phyloP scores from a whole-genome alignment of 1,140 invertebrate genomes.

The Campodea augens region DNA sequence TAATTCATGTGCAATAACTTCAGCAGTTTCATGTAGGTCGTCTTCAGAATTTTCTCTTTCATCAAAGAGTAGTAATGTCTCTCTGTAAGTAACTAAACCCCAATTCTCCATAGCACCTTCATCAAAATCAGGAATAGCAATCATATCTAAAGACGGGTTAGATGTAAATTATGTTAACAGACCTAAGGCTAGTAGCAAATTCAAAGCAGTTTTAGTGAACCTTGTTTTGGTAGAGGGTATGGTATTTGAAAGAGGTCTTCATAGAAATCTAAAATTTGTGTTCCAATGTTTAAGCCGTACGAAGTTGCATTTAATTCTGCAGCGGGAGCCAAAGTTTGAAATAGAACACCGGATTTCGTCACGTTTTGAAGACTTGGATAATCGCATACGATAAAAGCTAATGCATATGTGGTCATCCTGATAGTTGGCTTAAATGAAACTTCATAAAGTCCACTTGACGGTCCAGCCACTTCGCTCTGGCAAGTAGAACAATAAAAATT shows the following conservation, averaged over 20 bases:
- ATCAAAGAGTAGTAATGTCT: constrained; percentile 55
- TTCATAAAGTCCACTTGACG: constrained; percentile 29
- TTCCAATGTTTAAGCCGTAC: constrained; percentile 56
- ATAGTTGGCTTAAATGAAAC: constrained; percentile 56
- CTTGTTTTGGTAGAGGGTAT: constrained; percentile 65
- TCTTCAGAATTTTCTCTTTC: constrained; percentile 39
- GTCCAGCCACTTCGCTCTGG: neutral
- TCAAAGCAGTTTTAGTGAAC: too few relatives aligned
- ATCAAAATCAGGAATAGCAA: constrained; percentile 77
- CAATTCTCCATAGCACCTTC: constrained; percentile 88
- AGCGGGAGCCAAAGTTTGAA: constrained; percentile 60
- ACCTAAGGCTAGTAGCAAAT: neutral
- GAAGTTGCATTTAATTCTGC: constrained; percentile 54
- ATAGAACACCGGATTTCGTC: constrained; percentile 39
- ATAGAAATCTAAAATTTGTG: constrained; percentile 57
- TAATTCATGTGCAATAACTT: too few relatives aligned
- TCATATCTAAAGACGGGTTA: constrained; percentile 38
- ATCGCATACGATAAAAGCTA: constrained; percentile 69
- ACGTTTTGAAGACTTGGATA: constrained; percentile 40
- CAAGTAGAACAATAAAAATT: neutral
- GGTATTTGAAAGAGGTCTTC: constrained; percentile 64
- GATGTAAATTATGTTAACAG: constrained; percentile 6
- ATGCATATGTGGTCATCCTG: constrained; percentile 65
- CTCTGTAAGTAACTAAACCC: constrained; percentile 75
- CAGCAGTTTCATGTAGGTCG: too few relatives aligned